These are phyloP conservation scores for Papilio protenor DNA, from an alignment of 2,888 invertebrate species.

Conservation along the genomic window DNA sequence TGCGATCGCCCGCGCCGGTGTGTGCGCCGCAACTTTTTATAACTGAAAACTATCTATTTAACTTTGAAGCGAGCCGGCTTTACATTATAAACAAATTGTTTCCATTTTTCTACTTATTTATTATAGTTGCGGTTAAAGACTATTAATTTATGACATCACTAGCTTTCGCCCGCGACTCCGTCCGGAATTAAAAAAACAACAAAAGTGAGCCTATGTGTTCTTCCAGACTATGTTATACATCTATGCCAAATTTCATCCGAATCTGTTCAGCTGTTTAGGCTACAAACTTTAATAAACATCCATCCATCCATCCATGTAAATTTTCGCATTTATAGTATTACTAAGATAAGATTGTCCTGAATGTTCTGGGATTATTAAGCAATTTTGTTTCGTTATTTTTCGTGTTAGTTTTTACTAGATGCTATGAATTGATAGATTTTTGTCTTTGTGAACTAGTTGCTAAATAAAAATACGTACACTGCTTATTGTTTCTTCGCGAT, in stretches of 20 bases:
- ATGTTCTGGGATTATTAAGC: not conserved
- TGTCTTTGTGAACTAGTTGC: not conserved
- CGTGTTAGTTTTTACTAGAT: not conserved
- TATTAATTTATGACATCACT: not conserved
- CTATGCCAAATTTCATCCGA: too few species aligned
- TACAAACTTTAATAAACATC: too few species aligned
- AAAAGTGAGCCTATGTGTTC: too few species aligned
- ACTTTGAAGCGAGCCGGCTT: constrained; percentile 11
- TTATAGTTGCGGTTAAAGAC: not conserved
- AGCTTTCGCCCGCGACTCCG: too few species aligned
- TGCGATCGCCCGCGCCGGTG: constrained; percentile 4
- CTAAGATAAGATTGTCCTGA: too few species aligned
- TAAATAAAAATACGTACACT: not conserved
- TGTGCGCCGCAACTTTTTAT: constrained; percentile 3
- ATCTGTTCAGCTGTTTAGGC: too few species aligned
- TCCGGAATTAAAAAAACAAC: too few species aligned
- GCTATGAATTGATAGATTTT: not conserved
- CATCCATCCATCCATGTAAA: too few species aligned
- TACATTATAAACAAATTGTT: constrained; percentile 16
- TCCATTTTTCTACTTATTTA: not conserved
- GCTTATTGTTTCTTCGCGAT: not conserved
- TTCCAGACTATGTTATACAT: too few species aligned
- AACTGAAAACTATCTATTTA: constrained; percentile 18
- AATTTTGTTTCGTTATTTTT: not conserved
- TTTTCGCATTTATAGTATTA: not conserved